phyloP scores from a whole-genome alignment of 2,888 invertebrate genomes.

The Meloe dianella region DNA sequence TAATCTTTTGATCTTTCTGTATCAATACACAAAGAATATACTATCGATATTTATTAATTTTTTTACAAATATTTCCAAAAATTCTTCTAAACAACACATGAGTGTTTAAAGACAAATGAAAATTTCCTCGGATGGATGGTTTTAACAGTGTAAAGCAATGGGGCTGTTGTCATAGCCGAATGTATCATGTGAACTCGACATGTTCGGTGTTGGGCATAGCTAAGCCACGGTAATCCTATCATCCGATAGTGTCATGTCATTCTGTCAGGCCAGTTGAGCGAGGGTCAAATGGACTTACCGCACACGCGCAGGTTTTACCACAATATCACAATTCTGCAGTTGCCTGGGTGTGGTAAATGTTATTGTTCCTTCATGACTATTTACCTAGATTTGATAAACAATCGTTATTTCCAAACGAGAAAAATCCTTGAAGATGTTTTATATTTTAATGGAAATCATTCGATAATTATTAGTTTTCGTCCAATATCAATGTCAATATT shows the following conservation, averaged over 20 bases:
- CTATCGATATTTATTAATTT: background rate
- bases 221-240: conserved; percentile 59
- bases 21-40: background rate
- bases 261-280: conserved; percentile 56
- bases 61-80: too few relatives aligned
- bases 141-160: conserved; percentile 28
- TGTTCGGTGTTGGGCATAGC: conserved; percentile 54
- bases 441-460: background rate
- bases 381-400: background rate
- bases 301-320: conserved; percentile 44
- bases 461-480: background rate
- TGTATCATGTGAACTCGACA: conserved; percentile 51
- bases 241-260: conserved; percentile 61
- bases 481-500: conserved; percentile 39
- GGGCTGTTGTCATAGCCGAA: conserved; percentile 38
- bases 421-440: background rate
- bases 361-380: conserved; percentile 37
- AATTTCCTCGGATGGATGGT: conserved; percentile 8
- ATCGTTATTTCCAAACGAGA: background rate
- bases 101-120: background rate
- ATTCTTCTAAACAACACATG: background rate
- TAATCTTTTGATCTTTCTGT: conserved; percentile 11
- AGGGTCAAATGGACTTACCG: conserved; percentile 43
- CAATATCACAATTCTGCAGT: conserved; percentile 35
- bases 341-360: conserved; percentile 37